Evolutionary conservation across 2,797 vertebrate species (phyloP), one percentile per base, ranked within the genome.

Genomic region (Sebastes nivosus): DNA sequence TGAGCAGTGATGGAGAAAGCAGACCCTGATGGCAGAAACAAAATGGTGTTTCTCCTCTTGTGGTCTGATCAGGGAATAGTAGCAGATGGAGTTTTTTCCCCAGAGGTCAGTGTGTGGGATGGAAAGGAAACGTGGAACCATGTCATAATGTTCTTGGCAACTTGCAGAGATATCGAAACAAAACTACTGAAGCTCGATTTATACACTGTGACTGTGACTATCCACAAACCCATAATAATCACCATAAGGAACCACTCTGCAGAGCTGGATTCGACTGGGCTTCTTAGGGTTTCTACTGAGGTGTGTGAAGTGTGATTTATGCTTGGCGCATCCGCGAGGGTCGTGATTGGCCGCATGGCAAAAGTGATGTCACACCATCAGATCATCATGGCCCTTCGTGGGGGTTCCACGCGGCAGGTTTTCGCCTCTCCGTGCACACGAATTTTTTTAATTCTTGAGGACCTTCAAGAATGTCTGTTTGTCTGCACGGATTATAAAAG

Each of bases 81-180:
- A 54, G 72, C 34, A 42, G n/a, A 20, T 25, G 32, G 20, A 61
- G 58, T n/a, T 72, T 32, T 54, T 65, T 18, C 42, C 71, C 54
- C 67, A 0, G 3, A 52, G 57, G 68, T 55, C 72, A 32, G 12
- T n/a, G 55, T 54, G 67, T 74, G 61, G 61, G 66, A 77, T 73
- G 52, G 69, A 81, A 79, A 71, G 46, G 61, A 73, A 81, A 76
- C 3, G 4, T 60, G 64, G 59, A 85, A 50, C 63, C 7, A 42
- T 74, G 60, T 58, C 72, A 34, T 59, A 25, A 72, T 72, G 46
- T 60, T 73, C 36, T 60, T 65, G 65, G 66, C 60, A 59, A 67
- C 68, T 20, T 57, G 12, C 18, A 64, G 14, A 60, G 18, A 59
- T 65, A 46, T 16, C 46, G 50, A 72, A 24, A 81, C 6, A 3